Evolutionary conservation across 2,888 invertebrate species (phyloP), one percentile per base, ranked within the genome.

Genomic region (Agrochola litura): DNA sequence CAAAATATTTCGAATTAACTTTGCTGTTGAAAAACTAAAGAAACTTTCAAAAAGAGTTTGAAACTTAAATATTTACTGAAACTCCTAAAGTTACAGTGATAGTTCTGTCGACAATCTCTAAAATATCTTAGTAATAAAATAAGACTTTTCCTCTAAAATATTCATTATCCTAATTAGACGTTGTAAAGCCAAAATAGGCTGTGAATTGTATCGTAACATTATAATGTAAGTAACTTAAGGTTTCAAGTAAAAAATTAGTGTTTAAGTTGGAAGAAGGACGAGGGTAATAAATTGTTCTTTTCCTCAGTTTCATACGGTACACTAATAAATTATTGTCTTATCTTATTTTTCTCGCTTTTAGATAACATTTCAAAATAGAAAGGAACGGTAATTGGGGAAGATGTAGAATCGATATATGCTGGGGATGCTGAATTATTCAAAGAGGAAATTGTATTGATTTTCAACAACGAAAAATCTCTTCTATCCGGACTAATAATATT

Each of bases 151-250:
- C 49, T 76, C 81, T 76, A 66, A 86, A 76, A 73, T 76, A 75
- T 88, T 82, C 67, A 82, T 84, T 82, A 82, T 82, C 78, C 68
- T 85, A 83, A 85, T 84, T 86, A 83, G 79, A 81, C 84, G 72
- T 89, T 74, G 76, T 84, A 67, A 89, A 93, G 93, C 93, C 93
- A 93, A 93, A 90, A 88, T 88, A 84, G 92, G 92, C 93, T 94
- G 94, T 94, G 94, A 93, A 84, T 89, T 91, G 84, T 86, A 89
- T 83, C 66, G 76, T 89, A 82, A 79, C n/a, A 73, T 73, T 86
- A 73, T 82, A 83, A 81, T 73, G n/a, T 84, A 89, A 89, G 79
- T 88, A 73, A 79, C 37, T 81, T 86, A 83, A 80, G 88, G 79
- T 84, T 86, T 79, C 76, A 79, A 87, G 69, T 78, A 86, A 84